Conservation (phyloP, 35 echinoderm and acorn worm species). For the Patiria miniata region DNA sequence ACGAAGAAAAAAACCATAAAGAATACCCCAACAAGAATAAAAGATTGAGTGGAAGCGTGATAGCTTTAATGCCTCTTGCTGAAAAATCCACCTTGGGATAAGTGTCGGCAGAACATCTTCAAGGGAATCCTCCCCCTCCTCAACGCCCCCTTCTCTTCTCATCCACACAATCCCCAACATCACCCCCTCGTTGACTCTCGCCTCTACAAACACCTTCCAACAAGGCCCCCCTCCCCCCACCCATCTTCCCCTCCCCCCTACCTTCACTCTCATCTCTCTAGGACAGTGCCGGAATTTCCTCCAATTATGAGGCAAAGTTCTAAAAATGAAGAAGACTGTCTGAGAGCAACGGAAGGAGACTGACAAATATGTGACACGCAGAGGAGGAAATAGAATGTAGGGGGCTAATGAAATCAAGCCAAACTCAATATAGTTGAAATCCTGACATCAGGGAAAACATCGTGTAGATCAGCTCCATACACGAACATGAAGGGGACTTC, state of each 20-base stretch:
- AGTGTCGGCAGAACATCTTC: too few species aligned
- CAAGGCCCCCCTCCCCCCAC: not conserved
- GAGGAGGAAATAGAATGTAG: constrained; percentile 23
- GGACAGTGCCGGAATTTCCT: not conserved
- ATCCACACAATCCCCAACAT: too few species aligned
- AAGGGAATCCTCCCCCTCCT: too few species aligned
- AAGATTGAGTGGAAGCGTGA: too few species aligned
- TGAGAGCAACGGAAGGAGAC: constrained; percentile 17
- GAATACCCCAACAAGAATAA: too few species aligned
- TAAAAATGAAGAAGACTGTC: constrained; percentile 31
- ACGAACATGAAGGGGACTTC: not conserved
- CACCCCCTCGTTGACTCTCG: too few species aligned
- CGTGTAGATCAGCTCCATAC: not conserved
- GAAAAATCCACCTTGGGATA: too few species aligned
- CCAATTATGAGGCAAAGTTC: not conserved
- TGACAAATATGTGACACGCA: constrained; percentile 29
- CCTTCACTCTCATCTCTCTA: not conserved
- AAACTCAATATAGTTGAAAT: constrained; percentile 27
- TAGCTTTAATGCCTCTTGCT: too few species aligned
- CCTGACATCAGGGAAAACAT: constrained; percentile 1
- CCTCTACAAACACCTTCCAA: not conserved
- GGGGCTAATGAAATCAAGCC: constrained; percentile 26
- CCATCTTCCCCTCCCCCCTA: not conserved
- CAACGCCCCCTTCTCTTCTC: too few species aligned
- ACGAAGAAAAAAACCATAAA: too few species aligned